Conservation (phyloP, 2,888 invertebrate species). For the Thysanoteuthis rhombus region DNA sequence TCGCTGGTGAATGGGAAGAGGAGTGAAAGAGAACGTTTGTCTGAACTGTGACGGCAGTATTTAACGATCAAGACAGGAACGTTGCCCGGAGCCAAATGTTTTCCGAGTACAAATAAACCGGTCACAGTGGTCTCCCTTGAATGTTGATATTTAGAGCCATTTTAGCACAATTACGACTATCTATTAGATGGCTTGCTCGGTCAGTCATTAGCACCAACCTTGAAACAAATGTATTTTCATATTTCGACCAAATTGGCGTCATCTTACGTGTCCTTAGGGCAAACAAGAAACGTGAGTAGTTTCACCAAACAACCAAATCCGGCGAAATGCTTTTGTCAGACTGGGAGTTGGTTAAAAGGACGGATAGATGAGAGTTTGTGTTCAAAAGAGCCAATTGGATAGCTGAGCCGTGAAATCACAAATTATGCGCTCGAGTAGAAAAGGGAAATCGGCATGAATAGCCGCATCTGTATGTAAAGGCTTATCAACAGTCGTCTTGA, state of each 20-base stretch:
- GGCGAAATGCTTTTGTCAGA: not conserved
- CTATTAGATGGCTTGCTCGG: not conserved
- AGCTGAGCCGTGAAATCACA: not conserved
- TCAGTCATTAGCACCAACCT: not conserved
- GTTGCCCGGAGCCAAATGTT: not conserved
- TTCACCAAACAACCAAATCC: not conserved
- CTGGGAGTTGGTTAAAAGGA: not conserved
- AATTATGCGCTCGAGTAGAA: not conserved
- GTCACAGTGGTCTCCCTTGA: conserved; percentile 12
- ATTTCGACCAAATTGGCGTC: conserved; percentile 12
- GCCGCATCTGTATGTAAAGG: not conserved
- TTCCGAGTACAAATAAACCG: not conserved
- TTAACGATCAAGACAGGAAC: not conserved
- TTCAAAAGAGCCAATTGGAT: not conserved
- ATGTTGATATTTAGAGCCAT: not conserved
- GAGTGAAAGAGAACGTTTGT: not conserved
- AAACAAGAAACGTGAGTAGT: not conserved
- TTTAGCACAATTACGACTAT: not conserved
- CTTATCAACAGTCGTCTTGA: not conserved
- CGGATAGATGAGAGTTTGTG: not conserved
- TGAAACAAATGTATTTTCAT: conserved; percentile 12
- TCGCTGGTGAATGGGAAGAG: not conserved
- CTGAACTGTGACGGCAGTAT: not conserved
- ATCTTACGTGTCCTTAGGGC: not conserved
- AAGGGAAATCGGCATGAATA: not conserved